These are phyloP conservation scores for Micoletzkya japonica DNA, from an alignment of 2,888 invertebrate genomes.

Conservation along the genomic window DNA sequence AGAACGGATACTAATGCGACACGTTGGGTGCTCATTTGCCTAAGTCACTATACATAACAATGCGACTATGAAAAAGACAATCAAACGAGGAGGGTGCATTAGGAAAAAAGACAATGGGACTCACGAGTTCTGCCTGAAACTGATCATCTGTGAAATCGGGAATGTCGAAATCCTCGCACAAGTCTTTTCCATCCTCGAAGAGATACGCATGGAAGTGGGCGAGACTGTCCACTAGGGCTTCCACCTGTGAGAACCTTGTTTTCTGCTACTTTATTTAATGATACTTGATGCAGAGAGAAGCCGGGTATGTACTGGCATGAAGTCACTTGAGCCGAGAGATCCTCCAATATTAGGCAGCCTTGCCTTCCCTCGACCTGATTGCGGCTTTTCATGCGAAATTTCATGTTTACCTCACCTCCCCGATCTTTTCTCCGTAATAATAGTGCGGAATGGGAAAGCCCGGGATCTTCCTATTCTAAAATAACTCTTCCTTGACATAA, in stretches of 20 bases:
- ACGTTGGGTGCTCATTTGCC: no score
- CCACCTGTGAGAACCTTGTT: slow-evolving; percentile 7
- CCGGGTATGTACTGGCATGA: slow-evolving; percentile 27
- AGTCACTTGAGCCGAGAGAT: slow-evolving; percentile 14
- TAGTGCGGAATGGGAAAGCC: slow-evolving; percentile 26
- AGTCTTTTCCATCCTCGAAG: background rate
- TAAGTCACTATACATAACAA: no score
- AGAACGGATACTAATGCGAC: no score
- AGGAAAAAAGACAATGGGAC: no score
- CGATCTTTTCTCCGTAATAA: slow-evolving; percentile 15
- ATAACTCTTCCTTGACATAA: background rate
- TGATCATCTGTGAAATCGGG: slow-evolving; percentile 2
- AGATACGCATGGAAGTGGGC: slow-evolving; percentile 11
- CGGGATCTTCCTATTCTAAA: background rate
- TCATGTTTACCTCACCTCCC: background rate
- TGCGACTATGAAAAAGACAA: no score
- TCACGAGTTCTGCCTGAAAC: slow-evolving; percentile 8
- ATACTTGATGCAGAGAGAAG: slow-evolving; percentile 23
- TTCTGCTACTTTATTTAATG: background rate
- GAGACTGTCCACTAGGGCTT: slow-evolving; percentile 5
- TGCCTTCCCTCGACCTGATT: background rate
- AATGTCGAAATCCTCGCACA: slow-evolving; percentile 11
- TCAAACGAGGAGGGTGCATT: no score
- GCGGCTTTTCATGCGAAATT: background rate
- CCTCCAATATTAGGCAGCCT: slow-evolving; percentile 24